Evolutionary conservation across 2,888 invertebrate genomes (phyloP).

Genomic region (Orthosia gracilis): DNA sequence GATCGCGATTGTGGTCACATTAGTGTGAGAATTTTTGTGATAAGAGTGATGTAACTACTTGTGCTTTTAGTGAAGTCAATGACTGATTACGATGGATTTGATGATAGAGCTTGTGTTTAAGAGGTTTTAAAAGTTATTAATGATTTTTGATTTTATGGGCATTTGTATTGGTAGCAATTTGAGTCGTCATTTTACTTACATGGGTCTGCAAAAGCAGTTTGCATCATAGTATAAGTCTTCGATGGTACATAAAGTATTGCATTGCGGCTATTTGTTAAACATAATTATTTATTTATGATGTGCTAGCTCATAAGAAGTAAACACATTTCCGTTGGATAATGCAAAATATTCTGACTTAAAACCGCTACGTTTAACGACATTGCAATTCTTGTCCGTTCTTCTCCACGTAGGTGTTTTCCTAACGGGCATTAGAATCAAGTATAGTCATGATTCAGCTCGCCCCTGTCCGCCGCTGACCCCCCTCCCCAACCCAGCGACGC

Average conservation of each 20-base stretch:
- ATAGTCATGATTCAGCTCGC: too few relatives aligned
- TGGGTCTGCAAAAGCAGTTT: too few relatives aligned
- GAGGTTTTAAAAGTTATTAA: not conserved
- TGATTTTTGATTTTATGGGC: not conserved
- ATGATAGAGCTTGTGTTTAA: not conserved
- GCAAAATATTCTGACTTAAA: too few relatives aligned
- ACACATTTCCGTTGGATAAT: not conserved
- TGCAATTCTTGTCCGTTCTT: too few relatives aligned
- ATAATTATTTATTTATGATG: not conserved
- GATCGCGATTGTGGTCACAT: conserved; percentile 31
- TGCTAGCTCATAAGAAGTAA: not conserved
- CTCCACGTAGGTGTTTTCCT: too few relatives aligned
- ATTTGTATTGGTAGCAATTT: not conserved
- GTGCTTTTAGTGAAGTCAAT: conserved; percentile 18
- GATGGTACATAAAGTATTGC: not conserved
- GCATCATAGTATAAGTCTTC: too few relatives aligned
- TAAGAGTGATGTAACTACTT: conserved; percentile 25
- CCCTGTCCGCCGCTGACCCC: too few relatives aligned
- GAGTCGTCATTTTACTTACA: not conserved
- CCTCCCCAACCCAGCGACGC: too few relatives aligned
- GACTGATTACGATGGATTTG: conserved; percentile 17
- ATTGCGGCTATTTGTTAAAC: not conserved
- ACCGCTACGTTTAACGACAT: too few relatives aligned
- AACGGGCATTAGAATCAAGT: too few relatives aligned
- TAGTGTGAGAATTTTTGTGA: conserved; percentile 30